Base-by-base conservation (phyloP, 2,113 vertebrate genomes). In the Dascyllus trimaculatus region DNA sequence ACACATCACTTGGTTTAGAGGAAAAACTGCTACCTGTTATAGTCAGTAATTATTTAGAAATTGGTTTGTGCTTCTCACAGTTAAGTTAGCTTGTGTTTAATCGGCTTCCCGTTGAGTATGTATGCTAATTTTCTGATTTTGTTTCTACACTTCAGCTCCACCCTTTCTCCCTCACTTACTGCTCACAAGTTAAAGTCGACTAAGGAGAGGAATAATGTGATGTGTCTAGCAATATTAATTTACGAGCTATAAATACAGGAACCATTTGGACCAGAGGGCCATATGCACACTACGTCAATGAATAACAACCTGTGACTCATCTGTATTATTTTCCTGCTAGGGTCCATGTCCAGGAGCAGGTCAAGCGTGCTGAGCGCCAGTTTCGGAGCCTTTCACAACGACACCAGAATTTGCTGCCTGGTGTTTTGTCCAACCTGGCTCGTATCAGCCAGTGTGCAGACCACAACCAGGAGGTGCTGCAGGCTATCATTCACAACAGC, bases 401-500 rank as follows among this genome's bases (percentile, higher is more conserved):
- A 49, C 98, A 99, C 60, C 97, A 96, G 91, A 92, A 88, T 73
- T 90, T 99, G 78, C 94, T 99, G 76, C 96, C 98, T 21, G 90
- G 95, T n/a, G 97, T 97, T 88, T 87, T 96, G 87, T 92, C 95
- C 70, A 97, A 99, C 79, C 94, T 99, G 87, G 93, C 93, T 69
- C 94, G 92, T 68, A 96, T 99, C 87, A 95, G 96, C 69, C 93
- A 95, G 71, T 99, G 98, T 82, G 95, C 97, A 48, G 96, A 98
- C 87, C 96, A 96, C 94, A 99, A 99, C 93, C 97, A 99, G 81
- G 95, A 96, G 73, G 94, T 99, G 54, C 92, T 99, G 45, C 95
- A 97, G 85, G 96, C 94, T 88, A 95, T 99, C 82, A 93, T 99
- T 81, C 95, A 96, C 88, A 97, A 98, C 93, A 98, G 97, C 93